Percentiles rank a stretch among this genome's conserved stretches.
Conservation (phyloP, 2,113 vertebrate species). For the Pterocles gutturalis region DNA sequence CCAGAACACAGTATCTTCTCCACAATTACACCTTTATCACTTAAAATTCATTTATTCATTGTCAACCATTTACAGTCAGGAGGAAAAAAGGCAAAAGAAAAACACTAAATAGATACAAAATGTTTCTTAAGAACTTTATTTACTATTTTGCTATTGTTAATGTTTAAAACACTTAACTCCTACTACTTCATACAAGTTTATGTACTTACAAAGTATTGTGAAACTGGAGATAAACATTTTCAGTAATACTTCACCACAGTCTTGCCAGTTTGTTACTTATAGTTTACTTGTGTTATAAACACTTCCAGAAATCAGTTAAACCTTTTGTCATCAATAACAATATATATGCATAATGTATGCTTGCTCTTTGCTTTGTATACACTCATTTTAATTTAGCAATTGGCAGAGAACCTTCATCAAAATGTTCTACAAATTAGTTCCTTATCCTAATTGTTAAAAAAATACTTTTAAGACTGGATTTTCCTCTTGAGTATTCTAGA, state of each 20-base stretch:
- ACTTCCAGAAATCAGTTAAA: not conserved
- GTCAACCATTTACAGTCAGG: not conserved
- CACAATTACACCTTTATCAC: not conserved
- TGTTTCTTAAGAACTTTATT: not conserved
- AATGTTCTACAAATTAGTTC: not conserved
- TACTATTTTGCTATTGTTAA: not conserved
- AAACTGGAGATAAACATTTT: slow-evolving; percentile 3
- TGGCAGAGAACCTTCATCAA: not conserved
- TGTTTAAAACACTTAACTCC: not conserved
- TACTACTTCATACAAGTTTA: not conserved
- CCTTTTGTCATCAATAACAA: not conserved
- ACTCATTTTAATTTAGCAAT: not conserved
- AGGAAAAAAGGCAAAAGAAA: not conserved
- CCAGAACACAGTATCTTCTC: not conserved
- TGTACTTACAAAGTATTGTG: not conserved
- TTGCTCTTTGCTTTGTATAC: not conserved
- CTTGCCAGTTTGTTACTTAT: not conserved
- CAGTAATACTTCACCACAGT: not conserved
- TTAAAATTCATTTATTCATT: not conserved
- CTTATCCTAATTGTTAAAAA: not conserved
- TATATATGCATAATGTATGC: not conserved
- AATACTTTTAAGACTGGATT: not conserved
- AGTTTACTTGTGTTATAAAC: not conserved
- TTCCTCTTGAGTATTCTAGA: not conserved
- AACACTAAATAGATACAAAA: not conserved